A percentile compares a stretch with the other conserved stretches of the same genome.
These are phyloP conservation scores for Campoletis raptor DNA, from an alignment of 2,888 invertebrate species.

Conservation along the genomic window DNA sequence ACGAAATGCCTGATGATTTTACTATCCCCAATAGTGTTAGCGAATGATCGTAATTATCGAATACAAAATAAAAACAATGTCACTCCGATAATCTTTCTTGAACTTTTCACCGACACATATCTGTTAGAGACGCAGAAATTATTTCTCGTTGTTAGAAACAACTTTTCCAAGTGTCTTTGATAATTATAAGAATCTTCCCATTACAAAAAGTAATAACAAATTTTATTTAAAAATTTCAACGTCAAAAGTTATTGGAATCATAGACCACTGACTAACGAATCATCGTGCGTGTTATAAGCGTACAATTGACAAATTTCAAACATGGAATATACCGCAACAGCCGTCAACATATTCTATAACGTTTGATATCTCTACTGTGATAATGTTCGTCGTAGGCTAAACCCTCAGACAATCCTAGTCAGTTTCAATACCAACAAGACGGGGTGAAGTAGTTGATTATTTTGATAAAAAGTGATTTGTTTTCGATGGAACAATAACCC, in stretches of 20 bases:
- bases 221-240: not conserved
- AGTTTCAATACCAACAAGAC: constrained; percentile 21
- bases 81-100: not conserved
- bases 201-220: not conserved
- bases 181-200: not conserved
- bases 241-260: not conserved
- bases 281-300: constrained; percentile 60
- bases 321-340: not conserved
- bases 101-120: not conserved
- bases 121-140: not conserved
- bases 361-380: constrained; percentile 51
- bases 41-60: constrained; percentile 24
- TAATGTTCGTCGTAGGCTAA: constrained; percentile 17
- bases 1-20: not conserved
- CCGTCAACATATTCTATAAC: constrained; percentile 1
- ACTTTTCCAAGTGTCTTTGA: not conserved
- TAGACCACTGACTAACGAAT: not conserved
- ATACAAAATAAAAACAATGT: not conserved
- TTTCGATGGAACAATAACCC: not conserved
- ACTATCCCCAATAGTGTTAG: not conserved
- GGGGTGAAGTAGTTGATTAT: constrained; percentile 38
- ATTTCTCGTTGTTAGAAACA: not conserved
- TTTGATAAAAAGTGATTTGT: constrained; percentile 20
- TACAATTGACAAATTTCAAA: constrained; percentile 70
- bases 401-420: constrained; percentile 19